These are phyloP conservation scores for Hybos culiciformis DNA, from an alignment of 2,888 invertebrate genomes.

Conservation along the genomic window DNA sequence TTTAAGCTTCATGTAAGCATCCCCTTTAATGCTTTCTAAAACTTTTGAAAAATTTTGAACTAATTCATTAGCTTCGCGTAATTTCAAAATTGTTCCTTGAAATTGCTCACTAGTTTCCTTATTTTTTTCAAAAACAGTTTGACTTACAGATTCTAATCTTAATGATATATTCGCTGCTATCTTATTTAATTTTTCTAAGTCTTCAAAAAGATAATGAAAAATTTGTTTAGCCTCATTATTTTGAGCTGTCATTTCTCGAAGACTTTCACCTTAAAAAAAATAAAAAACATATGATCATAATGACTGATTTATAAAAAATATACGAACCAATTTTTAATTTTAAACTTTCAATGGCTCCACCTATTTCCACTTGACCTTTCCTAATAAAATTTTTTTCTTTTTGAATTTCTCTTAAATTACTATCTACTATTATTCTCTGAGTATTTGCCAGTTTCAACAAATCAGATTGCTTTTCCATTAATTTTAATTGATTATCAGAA, in stretches of 20 bases:
- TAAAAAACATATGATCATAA: neutral
- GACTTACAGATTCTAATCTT: conserved; percentile 5
- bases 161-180: conserved; percentile 33
- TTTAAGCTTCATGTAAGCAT: conserved; percentile 5
- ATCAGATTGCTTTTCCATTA: conserved; percentile 39
- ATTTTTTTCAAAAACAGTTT: conserved; percentile 27
- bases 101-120: conserved; percentile 37
- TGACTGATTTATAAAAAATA: neutral
- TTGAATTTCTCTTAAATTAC: conserved; percentile 41
- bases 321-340: conserved; percentile 36
- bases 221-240: conserved; percentile 37
- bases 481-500: conserved; percentile 35
- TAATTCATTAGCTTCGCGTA: conserved; percentile 40
- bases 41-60: conserved; percentile 24
- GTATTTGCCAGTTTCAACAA: conserved; percentile 7
- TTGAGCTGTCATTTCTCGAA: conserved; percentile 34
- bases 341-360: conserved; percentile 39
- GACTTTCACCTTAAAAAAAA: conserved; percentile 21
- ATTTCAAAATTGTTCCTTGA: conserved; percentile 37
- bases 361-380: conserved; percentile 41
- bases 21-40: conserved; percentile 2
- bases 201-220: conserved; percentile 41
- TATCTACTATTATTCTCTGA: conserved; percentile 5
- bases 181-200: conserved; percentile 40
- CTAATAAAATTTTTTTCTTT: conserved; percentile 46